Percentiles rank a stretch among this genome's conserved stretches.
Conservation (phyloP, 2,113 vertebrate species). For the Lophius piscatorius region DNA sequence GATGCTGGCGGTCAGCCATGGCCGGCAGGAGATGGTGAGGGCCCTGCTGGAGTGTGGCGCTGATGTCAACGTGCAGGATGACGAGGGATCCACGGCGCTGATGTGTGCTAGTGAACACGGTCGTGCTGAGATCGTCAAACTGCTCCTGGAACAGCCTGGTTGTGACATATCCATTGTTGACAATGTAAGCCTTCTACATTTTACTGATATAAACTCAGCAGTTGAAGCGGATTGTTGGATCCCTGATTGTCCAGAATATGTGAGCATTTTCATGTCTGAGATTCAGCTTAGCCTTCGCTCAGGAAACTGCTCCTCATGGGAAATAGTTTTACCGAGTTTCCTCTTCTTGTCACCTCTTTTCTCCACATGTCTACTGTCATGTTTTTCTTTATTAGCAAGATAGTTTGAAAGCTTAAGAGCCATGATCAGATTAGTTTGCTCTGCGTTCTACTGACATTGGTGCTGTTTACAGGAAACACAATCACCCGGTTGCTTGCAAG, state of each 20-base stretch:
- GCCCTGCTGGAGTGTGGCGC: conserved; percentile 87
- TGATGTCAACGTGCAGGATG: conserved; percentile 88
- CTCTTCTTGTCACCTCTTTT: conserved; percentile 19
- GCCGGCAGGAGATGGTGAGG: conserved; percentile 91
- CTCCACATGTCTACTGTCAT: conserved; percentile 5
- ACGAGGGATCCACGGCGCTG: conserved; percentile 93
- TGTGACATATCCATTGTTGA: conserved; percentile 88
- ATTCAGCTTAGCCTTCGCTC: conserved; percentile 54
- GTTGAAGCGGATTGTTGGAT: conserved; percentile 6
- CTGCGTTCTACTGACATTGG: conserved; percentile 13
- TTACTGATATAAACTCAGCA: neutral
- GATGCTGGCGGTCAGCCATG: conserved; percentile 94
- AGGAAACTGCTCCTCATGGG: conserved; percentile 58
- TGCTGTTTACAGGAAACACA: conserved; percentile 33
- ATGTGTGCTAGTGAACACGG: conserved; percentile 97
- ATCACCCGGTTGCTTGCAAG: conserved; percentile 18
- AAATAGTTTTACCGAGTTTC: conserved; percentile 30
- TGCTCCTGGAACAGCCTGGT: conserved; percentile 87
- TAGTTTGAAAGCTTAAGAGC: conserved; percentile 2
- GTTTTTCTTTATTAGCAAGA: conserved; percentile 1
- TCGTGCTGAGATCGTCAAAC: conserved; percentile 85
- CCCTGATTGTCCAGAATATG: conserved; percentile 24
- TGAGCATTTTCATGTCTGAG: conserved; percentile 37
- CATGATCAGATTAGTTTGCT: conserved; percentile 39
- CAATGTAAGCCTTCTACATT: conserved; percentile 80